Evolutionary conservation across 2,797 vertebrate species (phyloP).

Genomic region (Dendrocincla fuliginosa): DNA sequence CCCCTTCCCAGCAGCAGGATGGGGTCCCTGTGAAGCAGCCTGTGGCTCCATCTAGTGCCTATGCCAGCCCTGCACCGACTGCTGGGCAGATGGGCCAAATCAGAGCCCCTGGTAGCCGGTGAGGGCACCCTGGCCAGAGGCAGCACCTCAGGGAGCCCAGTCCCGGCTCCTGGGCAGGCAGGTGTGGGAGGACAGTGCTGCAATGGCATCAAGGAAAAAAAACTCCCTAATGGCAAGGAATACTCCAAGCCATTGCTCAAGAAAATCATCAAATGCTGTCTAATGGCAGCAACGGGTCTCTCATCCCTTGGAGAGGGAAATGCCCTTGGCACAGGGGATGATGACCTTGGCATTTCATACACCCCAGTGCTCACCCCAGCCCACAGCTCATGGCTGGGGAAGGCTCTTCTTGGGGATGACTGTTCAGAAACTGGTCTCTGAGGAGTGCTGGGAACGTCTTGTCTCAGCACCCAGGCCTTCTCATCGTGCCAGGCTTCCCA

Average conservation of each 20-base stretch:
- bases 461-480: background rate
- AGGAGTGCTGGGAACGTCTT: background rate
- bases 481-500: background rate
- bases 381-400: background rate
- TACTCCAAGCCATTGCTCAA: constrained; percentile 85
- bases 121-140: background rate
- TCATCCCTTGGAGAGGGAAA: background rate
- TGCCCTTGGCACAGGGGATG: background rate
- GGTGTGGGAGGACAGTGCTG: constrained; percentile 82
- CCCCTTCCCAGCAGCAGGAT: background rate
- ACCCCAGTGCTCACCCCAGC: background rate
- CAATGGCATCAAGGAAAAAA: constrained; percentile 90
- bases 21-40: background rate
- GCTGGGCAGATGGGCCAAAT: background rate
- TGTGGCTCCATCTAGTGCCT: constrained; percentile 56
- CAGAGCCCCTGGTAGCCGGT: background rate
- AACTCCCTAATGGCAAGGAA: constrained; percentile 84
- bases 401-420: background rate
- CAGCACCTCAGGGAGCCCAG: rapidly evolving
- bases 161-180: background rate
- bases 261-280: constrained; percentile 86
- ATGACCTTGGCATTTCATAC: background rate
- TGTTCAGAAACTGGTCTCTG: background rate
- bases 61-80: background rate
- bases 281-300: constrained; percentile 75